Evolutionary conservation across 2,797 vertebrate species (phyloP).

Genomic region (Lophotriccus pileatus): DNA sequence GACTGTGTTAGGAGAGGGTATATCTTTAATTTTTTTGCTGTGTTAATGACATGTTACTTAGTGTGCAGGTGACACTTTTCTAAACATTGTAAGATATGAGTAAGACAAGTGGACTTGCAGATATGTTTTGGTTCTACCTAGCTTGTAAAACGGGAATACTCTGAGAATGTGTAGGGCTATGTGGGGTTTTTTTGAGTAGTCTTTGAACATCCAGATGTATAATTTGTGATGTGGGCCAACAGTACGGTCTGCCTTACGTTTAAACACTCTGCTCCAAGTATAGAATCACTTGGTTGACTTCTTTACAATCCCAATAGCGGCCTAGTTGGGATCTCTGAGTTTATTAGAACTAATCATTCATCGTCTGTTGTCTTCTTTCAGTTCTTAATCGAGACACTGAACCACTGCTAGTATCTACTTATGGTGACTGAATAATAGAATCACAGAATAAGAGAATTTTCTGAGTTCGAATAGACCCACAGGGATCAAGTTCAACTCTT

Average conservation of each 20-base stretch:
- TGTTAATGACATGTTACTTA: background rate
- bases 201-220: background rate
- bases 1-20: background rate
- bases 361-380: background rate
- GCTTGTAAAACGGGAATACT: background rate
- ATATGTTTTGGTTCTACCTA: background rate
- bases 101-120: background rate
- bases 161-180: background rate
- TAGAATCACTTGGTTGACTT: background rate
- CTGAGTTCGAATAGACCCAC: background rate
- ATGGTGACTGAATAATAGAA: background rate
- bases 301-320: accelerated
- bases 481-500: background rate
- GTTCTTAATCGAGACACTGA: background rate
- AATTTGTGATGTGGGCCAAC: background rate
- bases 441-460: background rate
- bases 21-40: background rate
- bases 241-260: background rate
- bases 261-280: background rate
- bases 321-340: background rate
- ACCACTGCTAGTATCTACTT: background rate
- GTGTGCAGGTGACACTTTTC: background rate
- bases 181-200: background rate
- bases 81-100: background rate
- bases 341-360: background rate